Conservation (phyloP, 2,797 vertebrate genomes). For the Sebastes cheni region DNA sequence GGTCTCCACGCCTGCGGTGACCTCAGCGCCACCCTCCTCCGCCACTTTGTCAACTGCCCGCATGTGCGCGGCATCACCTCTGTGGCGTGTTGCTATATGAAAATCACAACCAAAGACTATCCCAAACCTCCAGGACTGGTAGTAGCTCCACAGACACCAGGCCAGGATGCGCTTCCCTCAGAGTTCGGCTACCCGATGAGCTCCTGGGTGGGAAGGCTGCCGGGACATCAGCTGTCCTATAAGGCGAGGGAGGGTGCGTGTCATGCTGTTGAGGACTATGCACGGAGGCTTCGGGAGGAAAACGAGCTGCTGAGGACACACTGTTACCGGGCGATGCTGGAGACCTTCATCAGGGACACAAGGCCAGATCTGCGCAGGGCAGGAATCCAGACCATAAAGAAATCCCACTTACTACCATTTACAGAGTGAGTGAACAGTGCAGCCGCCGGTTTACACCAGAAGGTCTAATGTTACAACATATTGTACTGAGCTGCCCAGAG, state of each 20-base stretch:
- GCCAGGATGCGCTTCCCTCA: not conserved
- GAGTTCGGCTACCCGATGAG: conserved; percentile 90
- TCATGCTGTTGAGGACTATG: conserved; percentile 90
- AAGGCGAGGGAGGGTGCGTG: conserved; percentile 91
- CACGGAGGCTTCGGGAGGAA: conserved; percentile 73
- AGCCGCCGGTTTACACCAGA: not conserved
- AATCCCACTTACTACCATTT: conserved; percentile 85
- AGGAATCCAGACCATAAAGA: conserved; percentile 89
- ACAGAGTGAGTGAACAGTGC: conserved; percentile 79
- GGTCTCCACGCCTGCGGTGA: conserved; percentile 95
- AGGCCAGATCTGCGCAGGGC: conserved; percentile 81
- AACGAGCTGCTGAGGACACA: conserved; percentile 80
- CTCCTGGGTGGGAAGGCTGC: conserved; percentile 81
- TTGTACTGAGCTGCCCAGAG: accelerated
- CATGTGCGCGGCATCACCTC: conserved; percentile 86
- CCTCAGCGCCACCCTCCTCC: conserved; percentile 89
- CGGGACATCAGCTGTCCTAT: conserved; percentile 88
- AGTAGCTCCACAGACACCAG: not conserved
- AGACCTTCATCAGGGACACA: conserved; percentile 83
- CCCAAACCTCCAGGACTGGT: conserved; percentile 73
- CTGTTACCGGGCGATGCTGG: conserved; percentile 90
- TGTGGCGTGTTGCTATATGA: conserved; percentile 96
- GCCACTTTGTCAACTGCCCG: conserved; percentile 86
- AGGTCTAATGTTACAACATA: not conserved
- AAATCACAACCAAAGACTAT: conserved; percentile 83